Evolutionary conservation across 2,888 invertebrate genomes (phyloP), one percentile per base, ranked within the genome.

Genomic region (Protophormia terraenovae): DNA sequence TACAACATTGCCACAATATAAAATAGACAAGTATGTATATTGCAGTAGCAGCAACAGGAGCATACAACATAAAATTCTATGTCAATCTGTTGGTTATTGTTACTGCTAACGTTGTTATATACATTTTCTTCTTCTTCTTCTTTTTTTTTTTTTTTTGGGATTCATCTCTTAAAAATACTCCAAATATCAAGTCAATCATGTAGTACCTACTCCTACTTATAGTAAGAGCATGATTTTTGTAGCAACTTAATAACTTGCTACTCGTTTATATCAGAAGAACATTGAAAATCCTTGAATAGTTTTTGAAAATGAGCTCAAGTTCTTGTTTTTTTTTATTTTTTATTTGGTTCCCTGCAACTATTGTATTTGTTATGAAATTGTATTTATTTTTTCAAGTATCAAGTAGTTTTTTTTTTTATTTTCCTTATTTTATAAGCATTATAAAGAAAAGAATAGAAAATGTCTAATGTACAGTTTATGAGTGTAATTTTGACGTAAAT

Each of bases 211-310:
- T 77, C 4, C 14, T 16, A 24, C 24, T 55, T n/a, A 2, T n/a
- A 16, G 35, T 29, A 45, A 58, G n/a, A 50, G 7, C 41, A 60
- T 47, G 47, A 55, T 67, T 77, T 55, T 67, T 24, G 55, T 53
- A 0, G 76, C 35, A 58, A 22, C 29, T 45, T 45, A 6, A 32
- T n/a, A 77, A 66, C 55, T 55, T 77, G 19, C 53, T 32, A 45
- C 55, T 76, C 38, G 29, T 16, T 14, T 7, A 19, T 64, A 53
- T 55, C 45, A 67, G 45, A 66, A 24, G 32, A 66, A 55, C 66
- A 66, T 53, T 76, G 53, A 76, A 76, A 64, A 64, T 76, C 75
- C 75, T 76, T 76, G 53, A 73, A 10, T 24, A 16, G 16, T 73
- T 73, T 47, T 8, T 19, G 19, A 8, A 47, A 47, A 19, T 47